A percentile compares a stretch with the other conserved stretches of the same genome.
phyloP scores from a whole-genome alignment of 1,140 invertebrate species.

The Lysiphlebus fabarum region DNA sequence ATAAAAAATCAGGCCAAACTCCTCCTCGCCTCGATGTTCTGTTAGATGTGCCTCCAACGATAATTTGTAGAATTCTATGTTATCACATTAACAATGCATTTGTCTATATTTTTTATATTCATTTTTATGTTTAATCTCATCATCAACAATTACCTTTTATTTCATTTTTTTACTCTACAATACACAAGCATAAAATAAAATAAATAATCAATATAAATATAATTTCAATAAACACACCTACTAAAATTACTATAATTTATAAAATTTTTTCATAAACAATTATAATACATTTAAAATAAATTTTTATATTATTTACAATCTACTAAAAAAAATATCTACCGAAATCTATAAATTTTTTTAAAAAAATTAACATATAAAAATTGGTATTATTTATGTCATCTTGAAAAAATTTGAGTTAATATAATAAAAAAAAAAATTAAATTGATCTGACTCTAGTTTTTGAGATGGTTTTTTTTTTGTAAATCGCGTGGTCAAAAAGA shows the following conservation, averaged over 20 bases:
- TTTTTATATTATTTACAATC: background rate
- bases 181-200: constrained; percentile 7
- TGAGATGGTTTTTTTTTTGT: too few species aligned
- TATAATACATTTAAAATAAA: background rate
- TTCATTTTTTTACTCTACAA: background rate
- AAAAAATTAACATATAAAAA: too few species aligned
- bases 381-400: too few species aligned
- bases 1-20: constrained; percentile 42
- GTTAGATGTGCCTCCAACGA: constrained; percentile 32
- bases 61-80: constrained; percentile 32
- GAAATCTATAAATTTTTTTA: too few species aligned
- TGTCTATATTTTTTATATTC: too few species aligned
- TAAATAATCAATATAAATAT: background rate
- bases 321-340: too few species aligned
- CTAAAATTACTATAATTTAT: constrained; percentile 7
- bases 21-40: constrained; percentile 35
- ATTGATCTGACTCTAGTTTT: too few species aligned
- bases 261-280: background rate
- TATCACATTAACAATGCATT: background rate
- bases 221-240: too few species aligned
- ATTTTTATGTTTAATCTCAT: too few species aligned
- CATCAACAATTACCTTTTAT: too few species aligned
- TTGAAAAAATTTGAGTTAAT: too few species aligned
- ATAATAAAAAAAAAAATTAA: too few species aligned
- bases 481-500: background rate